phyloP scores from a whole-genome alignment of 2,888 invertebrate species.

The Phyto melanocephala region DNA sequence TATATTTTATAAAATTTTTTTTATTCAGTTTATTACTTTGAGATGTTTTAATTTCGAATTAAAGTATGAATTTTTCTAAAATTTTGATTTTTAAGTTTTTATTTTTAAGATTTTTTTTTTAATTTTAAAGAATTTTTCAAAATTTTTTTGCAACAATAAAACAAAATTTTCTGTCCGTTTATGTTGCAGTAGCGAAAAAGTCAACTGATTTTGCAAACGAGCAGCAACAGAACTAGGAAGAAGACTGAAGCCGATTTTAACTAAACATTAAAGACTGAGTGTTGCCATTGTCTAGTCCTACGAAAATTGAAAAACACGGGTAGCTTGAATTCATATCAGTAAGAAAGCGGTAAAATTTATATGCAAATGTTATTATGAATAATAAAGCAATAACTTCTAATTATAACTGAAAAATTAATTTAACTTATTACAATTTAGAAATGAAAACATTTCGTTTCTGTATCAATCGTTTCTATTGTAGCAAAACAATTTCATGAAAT shows the following conservation, averaged over 20 bases:
- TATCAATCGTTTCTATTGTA: no score
- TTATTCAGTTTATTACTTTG: constrained; percentile 57
- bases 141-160: constrained; percentile 75
- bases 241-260: constrained; percentile 73
- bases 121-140: constrained; percentile 71
- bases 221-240: constrained; percentile 76
- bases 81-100: constrained; percentile 72
- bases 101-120: constrained; percentile 73
- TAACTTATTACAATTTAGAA: no score
- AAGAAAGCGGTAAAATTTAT: no score
- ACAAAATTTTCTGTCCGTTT: constrained; percentile 75
- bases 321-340: no score
- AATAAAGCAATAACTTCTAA: no score
- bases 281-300: constrained; percentile 27
- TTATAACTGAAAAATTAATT: no score
- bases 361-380: no score
- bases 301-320: constrained; percentile 20
- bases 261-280: constrained; percentile 61
- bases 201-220: constrained; percentile 77
- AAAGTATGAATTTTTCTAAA: constrained; percentile 69
- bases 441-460: no score
- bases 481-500: no score
- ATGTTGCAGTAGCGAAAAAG: constrained; percentile 74
- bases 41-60: constrained; percentile 71
- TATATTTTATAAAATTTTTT: constrained; percentile 62